These are phyloP conservation scores for Catagonus wagneri DNA, from an alignment of 2,113 vertebrate genomes.

Conservation along the genomic window DNA sequence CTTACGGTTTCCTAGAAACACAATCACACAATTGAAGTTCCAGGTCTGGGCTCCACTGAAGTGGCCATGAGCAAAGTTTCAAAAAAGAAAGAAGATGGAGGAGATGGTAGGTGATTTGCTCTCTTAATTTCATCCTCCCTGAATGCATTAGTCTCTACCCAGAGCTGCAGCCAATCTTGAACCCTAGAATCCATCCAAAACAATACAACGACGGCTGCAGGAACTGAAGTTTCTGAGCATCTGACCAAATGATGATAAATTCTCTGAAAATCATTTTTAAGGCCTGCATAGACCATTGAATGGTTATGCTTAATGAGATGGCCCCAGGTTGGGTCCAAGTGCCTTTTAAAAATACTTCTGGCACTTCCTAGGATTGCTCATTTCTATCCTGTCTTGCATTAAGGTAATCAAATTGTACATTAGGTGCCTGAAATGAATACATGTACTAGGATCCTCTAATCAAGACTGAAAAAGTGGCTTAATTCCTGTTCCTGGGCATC, in stretches of 20 bases:
- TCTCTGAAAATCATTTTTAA: background rate
- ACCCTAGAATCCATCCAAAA: background rate
- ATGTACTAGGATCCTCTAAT: no score
- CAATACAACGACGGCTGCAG: background rate
- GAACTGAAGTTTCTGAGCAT: background rate
- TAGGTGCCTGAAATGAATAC: background rate
- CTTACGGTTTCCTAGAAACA: constrained; percentile 23
- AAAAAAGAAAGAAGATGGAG: background rate
- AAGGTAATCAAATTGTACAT: background rate
- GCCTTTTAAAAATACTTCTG: background rate
- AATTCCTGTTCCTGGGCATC: background rate
- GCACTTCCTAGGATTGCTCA: background rate
- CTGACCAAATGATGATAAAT: background rate
- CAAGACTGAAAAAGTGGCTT: background rate
- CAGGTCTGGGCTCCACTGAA: background rate
- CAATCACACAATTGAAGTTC: background rate
- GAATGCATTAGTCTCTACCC: background rate
- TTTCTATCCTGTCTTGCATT: background rate
- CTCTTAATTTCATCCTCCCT: background rate
- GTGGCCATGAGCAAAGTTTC: background rate
- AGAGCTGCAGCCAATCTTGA: background rate
- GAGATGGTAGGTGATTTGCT: background rate
- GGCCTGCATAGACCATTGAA: background rate
- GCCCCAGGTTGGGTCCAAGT: background rate
- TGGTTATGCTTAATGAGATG: background rate